Evolutionary conservation across 1,140 invertebrate genomes (phyloP), one percentile per base, ranked within the genome.

Genomic region (Drosophila setifemur): DNA sequence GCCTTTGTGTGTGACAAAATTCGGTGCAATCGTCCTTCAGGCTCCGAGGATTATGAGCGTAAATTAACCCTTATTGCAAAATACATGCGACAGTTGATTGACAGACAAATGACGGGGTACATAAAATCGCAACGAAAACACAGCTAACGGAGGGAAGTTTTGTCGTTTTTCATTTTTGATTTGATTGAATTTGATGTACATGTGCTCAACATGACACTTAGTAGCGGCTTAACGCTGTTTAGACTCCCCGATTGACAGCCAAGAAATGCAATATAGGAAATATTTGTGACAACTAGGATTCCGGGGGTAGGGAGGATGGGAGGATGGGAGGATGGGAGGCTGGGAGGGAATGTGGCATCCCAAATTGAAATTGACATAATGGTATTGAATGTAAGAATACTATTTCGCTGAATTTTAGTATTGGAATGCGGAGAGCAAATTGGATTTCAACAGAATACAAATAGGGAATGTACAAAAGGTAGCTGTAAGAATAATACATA

Each of bases 1-100:
- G 29, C 19, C 39, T 12, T 19, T 39, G 31, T 60, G 53, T 73
- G 74, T 66, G 78, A 82, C 78, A 82, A 73, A 61, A 82, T 85
- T 58, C 28, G 18, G 57, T 86, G 79, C 60, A 85, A 85, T 63
- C 55, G 23, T 47, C 23, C 60, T 48, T n/a, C 33, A 39, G 55
- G 67, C 72, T 19, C 9, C 37, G 63, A 73, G 81, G 81, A 86
- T 85, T 86, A 85, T 85, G 81, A 85, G 81, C 75, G 81, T 85
- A 85, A 85, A 85, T 85, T 85, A 85, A 85, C 81, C 81, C 81
- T 85, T 85, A 85, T 86, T 86, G 81, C 81, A 73, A 75, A 85
- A 81, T 86, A 86, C 76, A 86, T 76, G 81, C 81, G 81, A 85
- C 81, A 85, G 81, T 63, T 85, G 81, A 85, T 85, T 85, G 81